Evolutionary conservation across 2,113 vertebrate species (phyloP), one percentile per base, ranked within the genome.

Genomic region (Machaerirhynchus nigripectus): DNA sequence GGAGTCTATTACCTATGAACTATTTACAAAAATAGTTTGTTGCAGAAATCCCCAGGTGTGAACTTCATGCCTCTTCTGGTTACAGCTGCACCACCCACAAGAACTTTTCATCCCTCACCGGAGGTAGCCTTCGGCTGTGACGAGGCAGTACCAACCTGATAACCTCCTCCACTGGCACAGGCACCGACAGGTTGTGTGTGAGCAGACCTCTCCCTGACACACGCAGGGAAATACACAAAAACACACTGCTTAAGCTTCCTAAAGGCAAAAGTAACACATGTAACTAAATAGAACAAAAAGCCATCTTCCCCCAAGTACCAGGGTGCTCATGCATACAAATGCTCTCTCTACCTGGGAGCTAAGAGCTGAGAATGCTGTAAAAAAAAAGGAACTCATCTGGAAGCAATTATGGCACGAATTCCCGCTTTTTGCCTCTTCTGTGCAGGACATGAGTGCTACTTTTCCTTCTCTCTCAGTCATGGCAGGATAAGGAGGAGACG

Each of bases 121-220:
- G 27, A 69, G 47, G 55, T 35, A 86, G 74, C 57, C 79, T 50
- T 57, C 0, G 0, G 67, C 61, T 42, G 26, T 10, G 65, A 63
- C 1, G 4, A 42, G 37, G 74, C 53, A 78, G 57, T 18, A 47
- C 47, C 35, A 60, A 46, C 30, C 71, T 3, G 7, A 60, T 13
- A 60, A 76, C 53, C 61, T 44, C 33, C 10, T 75, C 27, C 57
- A 9, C 21, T 3, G 47, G 68, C 71, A 61, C 33, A 47, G 49
- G 44, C 81, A 49, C 46, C 0, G 1, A 33, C 76, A 23, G 28
- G 11, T 0, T 1, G 5, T 1, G 7, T 20, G 27, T 3, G 46
- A 89, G 47, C 69, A 74, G 15, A 47, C 26, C 27, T 52, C n/a
- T n/a, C n/a, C 59, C 33, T 12, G 21, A 60, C 23, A 35, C 31